These are phyloP conservation scores for Heliconius hermathena DNA, from an alignment of 1,140 invertebrate species.

Conservation along the genomic window DNA sequence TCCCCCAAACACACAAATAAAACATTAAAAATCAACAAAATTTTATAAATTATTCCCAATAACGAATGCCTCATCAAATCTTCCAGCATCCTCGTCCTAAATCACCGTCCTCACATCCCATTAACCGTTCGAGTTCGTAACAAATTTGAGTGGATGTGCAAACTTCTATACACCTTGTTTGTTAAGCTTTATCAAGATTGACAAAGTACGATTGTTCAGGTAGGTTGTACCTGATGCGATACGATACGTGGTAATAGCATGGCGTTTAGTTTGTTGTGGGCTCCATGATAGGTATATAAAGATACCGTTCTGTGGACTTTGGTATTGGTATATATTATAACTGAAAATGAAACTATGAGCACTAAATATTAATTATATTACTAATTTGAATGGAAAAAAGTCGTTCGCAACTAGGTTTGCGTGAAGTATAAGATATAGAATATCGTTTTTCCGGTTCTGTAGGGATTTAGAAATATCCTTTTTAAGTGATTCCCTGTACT, in stretches of 20 bases:
- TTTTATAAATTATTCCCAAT: not conserved
- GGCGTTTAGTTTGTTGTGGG: not conserved
- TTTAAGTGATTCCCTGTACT: no score
- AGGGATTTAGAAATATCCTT: no score
- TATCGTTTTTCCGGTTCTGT: no score
- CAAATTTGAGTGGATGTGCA: constrained; percentile 46
- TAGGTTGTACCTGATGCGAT: constrained; percentile 8
- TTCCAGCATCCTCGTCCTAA: constrained; percentile 30
- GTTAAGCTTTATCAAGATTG: constrained; percentile 41
- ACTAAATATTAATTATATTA: no score
- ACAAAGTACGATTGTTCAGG: constrained; percentile 36
- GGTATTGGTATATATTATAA: not conserved
- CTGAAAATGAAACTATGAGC: no score
- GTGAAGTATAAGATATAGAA: no score
- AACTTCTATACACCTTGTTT: constrained; percentile 44
- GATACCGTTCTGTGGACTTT: not conserved
- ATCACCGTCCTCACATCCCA: constrained; percentile 43
- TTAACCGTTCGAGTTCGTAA: constrained; percentile 40
- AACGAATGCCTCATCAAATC: constrained; percentile 23
- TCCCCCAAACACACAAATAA: no score
- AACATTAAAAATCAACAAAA: no score
- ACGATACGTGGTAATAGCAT: not conserved
- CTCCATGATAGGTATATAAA: not conserved
- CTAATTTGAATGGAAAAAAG: no score
- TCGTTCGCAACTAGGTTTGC: no score